phyloP scores from a whole-genome alignment of 1,140 invertebrate genomes.

The Aethina tumida region DNA sequence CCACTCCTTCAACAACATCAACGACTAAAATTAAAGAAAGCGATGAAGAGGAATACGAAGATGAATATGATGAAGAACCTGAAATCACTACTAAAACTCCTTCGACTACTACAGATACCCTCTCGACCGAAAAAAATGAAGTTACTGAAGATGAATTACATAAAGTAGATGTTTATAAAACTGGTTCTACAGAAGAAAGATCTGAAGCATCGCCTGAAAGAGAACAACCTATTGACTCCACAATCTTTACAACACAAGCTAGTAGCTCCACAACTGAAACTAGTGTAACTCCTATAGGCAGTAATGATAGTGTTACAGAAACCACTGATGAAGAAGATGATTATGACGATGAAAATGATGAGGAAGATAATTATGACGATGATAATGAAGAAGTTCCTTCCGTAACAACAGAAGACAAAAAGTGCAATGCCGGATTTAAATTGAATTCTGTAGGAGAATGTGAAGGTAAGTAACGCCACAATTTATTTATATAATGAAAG shows the following conservation, averaged over 20 bases:
- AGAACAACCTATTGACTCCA: too few species aligned
- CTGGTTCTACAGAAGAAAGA: too few species aligned
- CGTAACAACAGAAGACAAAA: constrained; percentile 5
- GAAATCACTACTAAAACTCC: too few species aligned
- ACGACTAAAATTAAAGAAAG: background rate
- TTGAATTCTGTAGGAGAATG: constrained; percentile 12
- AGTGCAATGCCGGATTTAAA: constrained; percentile 8
- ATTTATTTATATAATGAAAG: background rate
- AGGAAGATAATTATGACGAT: constrained; percentile 8
- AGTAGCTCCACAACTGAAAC: too few species aligned
- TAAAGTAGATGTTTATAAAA: too few species aligned
- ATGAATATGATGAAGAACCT: constrained; percentile 3
- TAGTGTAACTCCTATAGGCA: too few species aligned
- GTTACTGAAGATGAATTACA: too few species aligned
- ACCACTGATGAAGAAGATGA: background rate
- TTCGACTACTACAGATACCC: too few species aligned
- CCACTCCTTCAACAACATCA: background rate
- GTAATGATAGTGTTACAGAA: too few species aligned
- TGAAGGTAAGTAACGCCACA: constrained; percentile 19
- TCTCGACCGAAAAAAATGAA: too few species aligned
- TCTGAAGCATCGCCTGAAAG: too few species aligned
- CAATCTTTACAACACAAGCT: too few species aligned
- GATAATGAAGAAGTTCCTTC: constrained; percentile 10
- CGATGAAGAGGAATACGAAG: background rate
- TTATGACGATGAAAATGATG: constrained; percentile 1